phyloP scores from a whole-genome alignment of 2,113 vertebrate genomes.

The Empidonax traillii region DNA sequence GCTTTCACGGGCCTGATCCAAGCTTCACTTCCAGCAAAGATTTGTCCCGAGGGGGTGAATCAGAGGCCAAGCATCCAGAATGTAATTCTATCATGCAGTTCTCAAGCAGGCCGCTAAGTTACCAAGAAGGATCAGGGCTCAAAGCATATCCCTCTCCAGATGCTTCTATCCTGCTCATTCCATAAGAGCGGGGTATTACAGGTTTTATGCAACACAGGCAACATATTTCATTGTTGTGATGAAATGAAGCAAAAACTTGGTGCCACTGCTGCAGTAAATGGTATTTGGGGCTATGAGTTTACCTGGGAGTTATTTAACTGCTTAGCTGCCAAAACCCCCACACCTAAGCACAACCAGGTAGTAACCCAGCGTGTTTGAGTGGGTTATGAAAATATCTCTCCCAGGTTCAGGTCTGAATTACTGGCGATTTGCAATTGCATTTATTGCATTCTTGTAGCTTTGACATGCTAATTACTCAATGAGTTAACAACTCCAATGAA shows the following conservation, averaged over 20 bases:
- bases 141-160: not conserved
- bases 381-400: not conserved
- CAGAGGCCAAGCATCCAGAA: constrained; percentile 43
- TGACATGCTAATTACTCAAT: not conserved
- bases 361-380: not conserved
- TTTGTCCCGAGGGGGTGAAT: constrained; percentile 45
- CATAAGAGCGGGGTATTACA: not conserved
- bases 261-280: not conserved
- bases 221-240: not conserved
- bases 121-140: not conserved
- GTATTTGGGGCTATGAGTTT: not conserved
- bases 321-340: not conserved
- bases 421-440: not conserved
- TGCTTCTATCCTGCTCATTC: not conserved
- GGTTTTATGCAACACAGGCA: rapidly evolving
- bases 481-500: not conserved
- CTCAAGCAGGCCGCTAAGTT: not conserved
- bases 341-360: not conserved
- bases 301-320: not conserved
- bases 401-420: not conserved
- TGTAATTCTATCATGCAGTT: not conserved
- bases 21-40: constrained; percentile 53
- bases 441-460: not conserved
- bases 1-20: constrained; percentile 47
- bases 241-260: not conserved